Conservation (phyloP, 2,888 invertebrate species). For the Agapetus fuscipes region DNA sequence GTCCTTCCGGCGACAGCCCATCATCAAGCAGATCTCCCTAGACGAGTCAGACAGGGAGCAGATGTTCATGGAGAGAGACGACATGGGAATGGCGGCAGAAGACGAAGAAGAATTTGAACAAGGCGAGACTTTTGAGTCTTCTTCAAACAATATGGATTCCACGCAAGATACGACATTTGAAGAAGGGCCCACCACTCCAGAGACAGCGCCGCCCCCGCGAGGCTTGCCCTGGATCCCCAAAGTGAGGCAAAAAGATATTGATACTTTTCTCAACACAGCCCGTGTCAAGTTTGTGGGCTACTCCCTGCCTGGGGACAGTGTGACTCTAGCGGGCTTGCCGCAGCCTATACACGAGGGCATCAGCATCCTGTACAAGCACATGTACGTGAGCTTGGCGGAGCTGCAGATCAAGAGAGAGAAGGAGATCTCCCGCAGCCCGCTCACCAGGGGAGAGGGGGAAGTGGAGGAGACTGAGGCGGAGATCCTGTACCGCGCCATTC, state of each 20-base stretch:
- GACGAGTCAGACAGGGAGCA: slow-evolving; percentile 68
- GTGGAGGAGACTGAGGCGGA: slow-evolving; percentile 78
- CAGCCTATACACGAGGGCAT: slow-evolving; percentile 96
- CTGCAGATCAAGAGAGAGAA: slow-evolving; percentile 86
- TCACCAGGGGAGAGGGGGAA: slow-evolving; percentile 74
- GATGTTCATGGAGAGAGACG: slow-evolving; percentile 62
- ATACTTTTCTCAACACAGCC: slow-evolving; percentile 83
- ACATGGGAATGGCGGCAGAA: slow-evolving; percentile 46
- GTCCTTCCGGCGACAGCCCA: slow-evolving; percentile 61
- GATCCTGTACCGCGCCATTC: slow-evolving; percentile 84
- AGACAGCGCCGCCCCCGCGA: slow-evolving; percentile 33
- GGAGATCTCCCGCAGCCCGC: slow-evolving; percentile 82
- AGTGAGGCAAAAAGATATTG: slow-evolving; percentile 88
- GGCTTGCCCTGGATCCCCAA: slow-evolving; percentile 95
- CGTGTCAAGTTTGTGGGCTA: slow-evolving; percentile 95
- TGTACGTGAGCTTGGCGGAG: slow-evolving; percentile 90
- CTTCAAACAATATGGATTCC: slow-evolving; percentile 27
- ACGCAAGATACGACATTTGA: slow-evolving; percentile 8
- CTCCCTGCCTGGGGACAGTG: slow-evolving; percentile 74
- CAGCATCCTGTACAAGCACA: slow-evolving; percentile 80
- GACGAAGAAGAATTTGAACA: slow-evolving; percentile 48
- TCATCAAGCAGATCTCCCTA: slow-evolving; percentile 87
- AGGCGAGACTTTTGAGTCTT: slow-evolving; percentile 40
- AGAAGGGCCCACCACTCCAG: slow-evolving; percentile 10
- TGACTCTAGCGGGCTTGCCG: slow-evolving; percentile 89